Evolutionary conservation across 2,113 vertebrate species (phyloP).

Genomic region (Myotis davidii): DNA sequence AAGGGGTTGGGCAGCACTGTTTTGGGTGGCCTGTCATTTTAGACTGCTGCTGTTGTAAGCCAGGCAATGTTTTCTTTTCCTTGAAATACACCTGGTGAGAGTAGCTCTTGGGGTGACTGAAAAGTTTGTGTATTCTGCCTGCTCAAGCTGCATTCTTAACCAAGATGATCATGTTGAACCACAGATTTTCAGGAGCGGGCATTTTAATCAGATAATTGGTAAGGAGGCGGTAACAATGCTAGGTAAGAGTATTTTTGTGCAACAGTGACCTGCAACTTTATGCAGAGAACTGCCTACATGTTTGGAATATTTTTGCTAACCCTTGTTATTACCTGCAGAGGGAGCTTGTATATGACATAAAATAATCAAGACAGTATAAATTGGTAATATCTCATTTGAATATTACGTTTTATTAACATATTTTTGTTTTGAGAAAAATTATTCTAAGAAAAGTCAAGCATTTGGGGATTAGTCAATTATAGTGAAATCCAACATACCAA

Average conservation of each 20-base stretch:
- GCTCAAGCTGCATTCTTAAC: constrained; percentile 42
- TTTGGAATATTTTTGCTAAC: constrained; percentile 82
- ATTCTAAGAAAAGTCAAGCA: constrained; percentile 53
- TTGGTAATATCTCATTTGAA: constrained; percentile 77
- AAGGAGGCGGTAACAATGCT: constrained; percentile 30
- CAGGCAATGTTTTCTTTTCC: constrained; percentile 11
- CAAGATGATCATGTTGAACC: not conserved
- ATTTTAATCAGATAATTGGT: constrained; percentile 58
- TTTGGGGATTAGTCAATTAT: constrained; percentile 3
- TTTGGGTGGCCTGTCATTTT: constrained; percentile 78
- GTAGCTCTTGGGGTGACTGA: constrained; percentile 42
- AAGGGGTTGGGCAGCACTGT: constrained; percentile 70
- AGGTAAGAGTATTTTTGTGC: constrained; percentile 53
- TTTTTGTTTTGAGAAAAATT: constrained; percentile 60
- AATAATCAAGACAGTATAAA: constrained; percentile 81
- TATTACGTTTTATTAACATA: constrained; percentile 69
- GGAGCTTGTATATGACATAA: constrained; percentile 88
- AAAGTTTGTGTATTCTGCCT: constrained; percentile 21
- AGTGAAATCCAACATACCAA: constrained; percentile 12
- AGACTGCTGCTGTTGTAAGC: constrained; percentile 74
- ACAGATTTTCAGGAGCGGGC: constrained; percentile 45
- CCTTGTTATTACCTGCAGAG: constrained; percentile 88
- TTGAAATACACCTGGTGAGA: constrained; percentile 39
- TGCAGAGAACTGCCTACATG: constrained; percentile 59
- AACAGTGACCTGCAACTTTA: constrained; percentile 64